Conservation (phyloP, 2,113 vertebrate genomes). For the Ciconia maguari region DNA sequence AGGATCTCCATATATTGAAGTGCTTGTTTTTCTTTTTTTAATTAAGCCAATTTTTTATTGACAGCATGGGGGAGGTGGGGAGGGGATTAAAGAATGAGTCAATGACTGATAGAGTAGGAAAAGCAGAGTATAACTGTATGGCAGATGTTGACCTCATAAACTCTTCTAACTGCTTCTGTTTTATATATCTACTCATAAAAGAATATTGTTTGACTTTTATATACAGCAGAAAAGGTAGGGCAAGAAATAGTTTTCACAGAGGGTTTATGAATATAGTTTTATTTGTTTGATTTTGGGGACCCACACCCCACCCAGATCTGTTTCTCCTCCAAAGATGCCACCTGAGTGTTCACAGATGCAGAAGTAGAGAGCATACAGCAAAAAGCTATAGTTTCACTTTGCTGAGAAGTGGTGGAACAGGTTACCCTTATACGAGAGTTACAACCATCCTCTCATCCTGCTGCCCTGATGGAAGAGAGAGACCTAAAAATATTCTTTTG, state of each 20-base stretch:
- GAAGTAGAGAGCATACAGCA: background rate
- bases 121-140: background rate
- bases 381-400: background rate
- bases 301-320: background rate
- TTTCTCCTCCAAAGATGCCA: background rate
- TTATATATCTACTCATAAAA: background rate
- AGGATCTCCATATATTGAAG: background rate
- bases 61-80: background rate
- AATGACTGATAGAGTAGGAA: background rate
- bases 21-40: background rate
- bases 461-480: background rate
- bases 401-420: background rate
- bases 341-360: background rate
- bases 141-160: background rate
- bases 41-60: constrained; percentile 9
- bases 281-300: background rate
- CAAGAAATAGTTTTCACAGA: background rate
- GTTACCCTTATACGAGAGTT: background rate
- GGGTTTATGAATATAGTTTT: background rate
- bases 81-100: background rate
- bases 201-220: background rate
- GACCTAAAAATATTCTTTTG: background rate
- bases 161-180: background rate
- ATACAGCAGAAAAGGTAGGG: background rate
- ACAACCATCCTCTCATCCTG: background rate